Conservation (phyloP, 2,113 vertebrate species). For the Todiramphus saurophagus region DNA sequence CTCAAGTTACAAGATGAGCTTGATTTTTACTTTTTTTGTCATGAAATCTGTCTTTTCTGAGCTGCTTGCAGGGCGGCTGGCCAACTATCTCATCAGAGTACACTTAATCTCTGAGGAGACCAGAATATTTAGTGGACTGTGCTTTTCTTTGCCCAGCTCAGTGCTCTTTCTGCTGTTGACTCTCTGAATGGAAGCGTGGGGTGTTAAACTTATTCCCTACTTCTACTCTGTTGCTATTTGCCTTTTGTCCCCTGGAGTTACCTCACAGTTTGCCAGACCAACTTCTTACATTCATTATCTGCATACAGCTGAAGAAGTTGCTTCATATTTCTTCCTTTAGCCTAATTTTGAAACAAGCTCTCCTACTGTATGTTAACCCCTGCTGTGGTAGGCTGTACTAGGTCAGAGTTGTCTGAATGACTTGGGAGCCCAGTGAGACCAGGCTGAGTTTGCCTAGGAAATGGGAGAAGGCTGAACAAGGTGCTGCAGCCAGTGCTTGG, state of each 20-base stretch:
- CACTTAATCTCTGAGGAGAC: not conserved
- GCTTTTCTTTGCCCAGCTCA: not conserved
- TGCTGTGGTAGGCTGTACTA: not conserved
- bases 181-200: not conserved
- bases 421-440: not conserved
- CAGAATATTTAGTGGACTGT: not conserved
- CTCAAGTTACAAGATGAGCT: not conserved
- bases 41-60: not conserved
- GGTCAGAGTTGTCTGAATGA: not conserved
- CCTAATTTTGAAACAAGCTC: slow-evolving; percentile 38
- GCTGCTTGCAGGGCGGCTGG: not conserved
- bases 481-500: not conserved
- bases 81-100: not conserved
- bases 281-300: not conserved
- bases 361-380: not conserved
- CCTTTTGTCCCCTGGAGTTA: not conserved
- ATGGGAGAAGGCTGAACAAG: not conserved
- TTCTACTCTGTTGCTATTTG: not conserved
- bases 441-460: not conserved
- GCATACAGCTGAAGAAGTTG: slow-evolving; percentile 18
- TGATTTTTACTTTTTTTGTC: not conserved
- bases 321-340: slow-evolving; percentile 37
- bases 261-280: not conserved
- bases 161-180: not conserved
- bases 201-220: not conserved